A percentile compares a stretch with the other conserved stretches of the same genome.
These are phyloP conservation scores for Eupithecia dodoneata DNA, from an alignment of 2,888 invertebrate species.

Conservation along the genomic window DNA sequence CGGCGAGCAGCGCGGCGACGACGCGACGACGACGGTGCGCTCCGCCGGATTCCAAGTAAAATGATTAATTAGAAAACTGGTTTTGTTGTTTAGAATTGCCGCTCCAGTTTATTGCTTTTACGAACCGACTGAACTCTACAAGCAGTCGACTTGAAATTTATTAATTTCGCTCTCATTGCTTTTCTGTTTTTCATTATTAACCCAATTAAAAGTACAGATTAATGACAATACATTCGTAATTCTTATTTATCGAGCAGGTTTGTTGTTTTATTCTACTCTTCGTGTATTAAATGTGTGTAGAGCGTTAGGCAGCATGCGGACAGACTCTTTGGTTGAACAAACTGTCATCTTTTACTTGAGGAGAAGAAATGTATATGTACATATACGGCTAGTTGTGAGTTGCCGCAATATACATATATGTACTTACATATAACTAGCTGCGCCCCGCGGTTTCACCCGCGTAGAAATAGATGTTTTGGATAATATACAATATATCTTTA, in stretches of 20 bases:
- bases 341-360: no score
- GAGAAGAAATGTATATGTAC: no score
- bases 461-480: no score
- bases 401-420: no score
- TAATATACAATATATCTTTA: no score
- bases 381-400: no score
- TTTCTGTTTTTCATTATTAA: constrained; percentile 1
- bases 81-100: constrained; percentile 39
- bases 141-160: constrained; percentile 23
- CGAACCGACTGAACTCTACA: constrained; percentile 13
- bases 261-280: not conserved
- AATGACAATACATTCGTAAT: not conserved
- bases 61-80: constrained; percentile 52
- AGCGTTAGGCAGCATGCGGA: no score
- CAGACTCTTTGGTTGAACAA: no score
- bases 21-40: no score
- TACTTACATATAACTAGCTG: no score
- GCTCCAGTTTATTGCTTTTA: constrained; percentile 28
- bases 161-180: constrained; percentile 18
- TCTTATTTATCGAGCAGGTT: not conserved
- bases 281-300: not conserved
- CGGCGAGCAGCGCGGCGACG: constrained; percentile 38
- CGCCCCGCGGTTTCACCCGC: no score
- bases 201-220: not conserved
- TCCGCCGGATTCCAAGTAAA: constrained; percentile 49